Evolutionary conservation across 2,113 vertebrate genomes (phyloP).

Genomic region (Fulmarus glacialis): DNA sequence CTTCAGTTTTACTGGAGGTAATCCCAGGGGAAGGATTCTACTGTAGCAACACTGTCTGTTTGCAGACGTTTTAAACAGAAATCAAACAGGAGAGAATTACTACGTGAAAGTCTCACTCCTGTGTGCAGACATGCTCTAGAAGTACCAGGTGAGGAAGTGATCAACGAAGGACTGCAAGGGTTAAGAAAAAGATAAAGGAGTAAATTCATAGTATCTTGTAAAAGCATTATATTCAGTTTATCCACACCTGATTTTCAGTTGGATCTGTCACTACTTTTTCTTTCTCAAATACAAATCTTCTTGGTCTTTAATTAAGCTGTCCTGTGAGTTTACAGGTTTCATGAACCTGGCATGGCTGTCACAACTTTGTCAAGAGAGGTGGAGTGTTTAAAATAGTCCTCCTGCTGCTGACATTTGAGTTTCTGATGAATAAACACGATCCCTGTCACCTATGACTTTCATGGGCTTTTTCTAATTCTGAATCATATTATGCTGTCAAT

Average conservation of each 20-base stretch:
- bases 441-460: background rate
- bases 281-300: background rate
- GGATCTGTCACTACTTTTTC: background rate
- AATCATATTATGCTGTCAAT: background rate
- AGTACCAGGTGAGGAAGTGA: background rate
- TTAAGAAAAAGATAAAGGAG: background rate
- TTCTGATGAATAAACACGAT: slow-evolving; percentile 29
- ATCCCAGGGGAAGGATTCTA: background rate
- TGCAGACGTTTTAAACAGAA: background rate
- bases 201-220: background rate
- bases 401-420: slow-evolving; percentile 36
- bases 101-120: background rate
- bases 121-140: background rate
- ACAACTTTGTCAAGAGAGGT: background rate
- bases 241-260: background rate
- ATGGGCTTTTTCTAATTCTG: background rate
- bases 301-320: slow-evolving; percentile 59
- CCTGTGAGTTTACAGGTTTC: background rate
- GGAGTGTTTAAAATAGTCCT: background rate
- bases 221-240: background rate
- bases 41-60: background rate
- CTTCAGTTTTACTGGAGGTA: background rate
- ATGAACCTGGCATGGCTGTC: slow-evolving; percentile 6
- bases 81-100: background rate
- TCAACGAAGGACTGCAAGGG: background rate